phyloP scores from a whole-genome alignment of 2,888 invertebrate genomes.

The Pterostichus niger region DNA sequence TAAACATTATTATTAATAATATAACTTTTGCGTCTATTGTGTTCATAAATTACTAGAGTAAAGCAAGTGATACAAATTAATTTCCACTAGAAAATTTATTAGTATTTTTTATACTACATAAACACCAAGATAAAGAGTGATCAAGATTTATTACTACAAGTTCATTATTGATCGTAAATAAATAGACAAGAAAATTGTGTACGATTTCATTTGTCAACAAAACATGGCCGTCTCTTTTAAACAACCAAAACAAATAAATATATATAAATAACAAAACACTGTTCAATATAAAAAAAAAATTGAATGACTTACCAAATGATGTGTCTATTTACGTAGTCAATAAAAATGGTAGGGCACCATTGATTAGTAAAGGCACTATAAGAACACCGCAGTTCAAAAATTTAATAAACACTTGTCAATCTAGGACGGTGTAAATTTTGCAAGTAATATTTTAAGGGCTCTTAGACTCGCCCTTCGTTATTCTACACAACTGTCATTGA shows the following conservation, averaged over 20 bases:
- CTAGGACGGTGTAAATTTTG: conserved; percentile 43
- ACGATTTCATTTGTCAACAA: too few relatives aligned
- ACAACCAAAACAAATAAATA: too few relatives aligned
- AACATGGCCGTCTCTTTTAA: too few relatives aligned
- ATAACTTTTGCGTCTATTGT: too few relatives aligned
- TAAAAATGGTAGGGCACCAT: conserved; percentile 59
- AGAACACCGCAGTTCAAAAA: conserved; percentile 56
- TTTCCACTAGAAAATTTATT: not conserved
- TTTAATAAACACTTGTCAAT: conserved; percentile 50
- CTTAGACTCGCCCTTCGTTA: conserved; percentile 47
- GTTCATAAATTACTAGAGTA: too few relatives aligned
- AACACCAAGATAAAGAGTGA: not conserved
- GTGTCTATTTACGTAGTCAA: not conserved
- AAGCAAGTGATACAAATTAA: too few relatives aligned
- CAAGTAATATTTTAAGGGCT: conserved; percentile 49
- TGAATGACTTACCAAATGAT: not conserved
- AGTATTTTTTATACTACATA: not conserved
- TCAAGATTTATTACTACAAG: too few relatives aligned
- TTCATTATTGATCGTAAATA: not conserved
- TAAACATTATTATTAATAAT: too few relatives aligned
- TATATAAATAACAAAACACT: too few relatives aligned
- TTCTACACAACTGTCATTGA: conserved; percentile 51
- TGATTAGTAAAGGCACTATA: conserved; percentile 59
- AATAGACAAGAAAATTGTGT: too few relatives aligned
- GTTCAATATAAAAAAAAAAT: not conserved